Evolutionary conservation across 2,888 invertebrate species (phyloP), one percentile per base, ranked within the genome.

Genomic region (Scrobipalpa costella): DNA sequence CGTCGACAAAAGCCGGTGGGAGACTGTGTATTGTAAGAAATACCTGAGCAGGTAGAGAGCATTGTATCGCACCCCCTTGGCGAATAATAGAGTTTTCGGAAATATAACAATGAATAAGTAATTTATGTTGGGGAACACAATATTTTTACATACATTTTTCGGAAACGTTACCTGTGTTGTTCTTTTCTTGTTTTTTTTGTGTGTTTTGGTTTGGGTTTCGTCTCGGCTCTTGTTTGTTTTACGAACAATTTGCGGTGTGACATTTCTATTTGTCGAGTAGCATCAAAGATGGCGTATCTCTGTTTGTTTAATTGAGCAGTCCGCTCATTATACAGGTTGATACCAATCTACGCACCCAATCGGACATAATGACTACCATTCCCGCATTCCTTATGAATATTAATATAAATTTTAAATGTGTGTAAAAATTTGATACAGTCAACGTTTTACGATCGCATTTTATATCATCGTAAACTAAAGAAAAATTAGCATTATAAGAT

Each of bases 81-180:
- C 72, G 81, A 79, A 89, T 86, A 90, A 90, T 88, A 85, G 86
- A 88, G 79, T 90, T 90, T 90, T 90, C 81, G 88, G 90, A 90
- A 90, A 85, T 79, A 81, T 81, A 81, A 90, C 91, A 91, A 91
- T 89, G 84, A 83, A 83, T 83, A 80, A 78, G 80, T 89, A 90
- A 90, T 90, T 90, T 90, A 90, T 90, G 87, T 84, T 76, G 81
- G 81, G 81, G 78, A 79, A 80, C 78, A 81, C 80, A 82, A 85
- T 83, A 85, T 85, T 85, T 63, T 84, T 79, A 82, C 72, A 81
- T 76, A 75, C 75, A 75, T 81, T 88, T 82, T 88, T 88, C 84
- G 88, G 86, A 88, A 87, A 85, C 73, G 79, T 55, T 83, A 83
- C 83, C 84, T 82, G 80, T 79, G 67, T 68, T 62, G 63, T 66